Evolutionary conservation across 2,888 invertebrate genomes (phyloP).

Genomic region (Dryococelus australis): DNA sequence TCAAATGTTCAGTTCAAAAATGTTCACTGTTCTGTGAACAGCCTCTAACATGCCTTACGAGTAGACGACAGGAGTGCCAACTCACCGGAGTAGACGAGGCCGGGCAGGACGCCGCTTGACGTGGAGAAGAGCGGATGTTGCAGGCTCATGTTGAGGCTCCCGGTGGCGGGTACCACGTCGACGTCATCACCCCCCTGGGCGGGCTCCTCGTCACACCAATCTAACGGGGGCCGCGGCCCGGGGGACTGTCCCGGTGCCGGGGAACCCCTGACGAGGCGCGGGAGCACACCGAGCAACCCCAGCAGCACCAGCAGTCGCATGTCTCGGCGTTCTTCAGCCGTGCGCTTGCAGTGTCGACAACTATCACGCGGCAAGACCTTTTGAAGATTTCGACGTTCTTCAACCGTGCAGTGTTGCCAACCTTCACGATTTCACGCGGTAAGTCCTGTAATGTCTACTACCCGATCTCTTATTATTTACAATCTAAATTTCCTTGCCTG

Average conservation of each 20-base stretch:
- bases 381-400: not conserved
- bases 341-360: too few species aligned
- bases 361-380: too few species aligned
- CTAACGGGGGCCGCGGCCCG: not conserved
- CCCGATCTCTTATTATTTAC: too few species aligned
- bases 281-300: conserved; percentile 30
- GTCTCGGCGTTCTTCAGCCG: not conserved
- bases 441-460: too few species aligned
- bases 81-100: conserved; percentile 67
- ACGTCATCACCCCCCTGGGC: not conserved
- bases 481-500: too few species aligned
- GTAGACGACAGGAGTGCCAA: not conserved
- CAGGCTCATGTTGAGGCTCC: conserved; percentile 59
- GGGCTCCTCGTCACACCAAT: not conserved
- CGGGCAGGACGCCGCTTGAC: conserved; percentile 60
- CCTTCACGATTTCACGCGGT: too few species aligned
- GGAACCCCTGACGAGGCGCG: not conserved
- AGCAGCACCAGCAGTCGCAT: not conserved
- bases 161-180: not conserved
- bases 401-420: too few species aligned
- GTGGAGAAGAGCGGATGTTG: conserved; percentile 63
- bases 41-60: too few species aligned
- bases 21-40: too few species aligned
- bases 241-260: not conserved
- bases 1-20: too few species aligned